Percentiles rank a stretch among this genome's conserved stretches.
These are phyloP conservation scores for Drosophila watanabei DNA, from an alignment of 1,140 invertebrate species.

Conservation along the genomic window DNA sequence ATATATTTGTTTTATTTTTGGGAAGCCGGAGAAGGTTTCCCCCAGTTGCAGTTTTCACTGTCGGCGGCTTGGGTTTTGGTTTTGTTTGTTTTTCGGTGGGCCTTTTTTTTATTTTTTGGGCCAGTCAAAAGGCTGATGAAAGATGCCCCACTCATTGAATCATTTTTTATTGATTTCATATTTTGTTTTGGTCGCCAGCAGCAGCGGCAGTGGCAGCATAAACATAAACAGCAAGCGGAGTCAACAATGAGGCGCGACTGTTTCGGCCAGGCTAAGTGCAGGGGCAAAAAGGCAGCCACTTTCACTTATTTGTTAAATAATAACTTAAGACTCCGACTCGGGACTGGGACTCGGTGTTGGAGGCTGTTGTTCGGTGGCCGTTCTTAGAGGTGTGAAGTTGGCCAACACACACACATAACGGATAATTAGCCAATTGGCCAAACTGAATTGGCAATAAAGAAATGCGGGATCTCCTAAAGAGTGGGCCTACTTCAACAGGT, in stretches of 20 bases:
- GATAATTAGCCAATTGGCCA: constrained; percentile 27
- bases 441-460: constrained; percentile 32
- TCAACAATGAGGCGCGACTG: constrained; percentile 75
- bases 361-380: constrained; percentile 32
- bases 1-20: constrained; percentile 1
- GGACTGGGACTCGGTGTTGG: neutral
- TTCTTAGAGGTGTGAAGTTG: constrained; percentile 56
- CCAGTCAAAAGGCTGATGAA: constrained; percentile 67
- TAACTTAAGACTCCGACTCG: constrained; percentile 46
- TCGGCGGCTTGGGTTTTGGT: constrained; percentile 12
- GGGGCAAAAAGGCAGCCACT: constrained; percentile 70
- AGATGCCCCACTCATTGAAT: constrained; percentile 76
- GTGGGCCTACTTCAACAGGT: constrained; percentile 30
- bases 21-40: constrained; percentile 28
- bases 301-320: constrained; percentile 84
- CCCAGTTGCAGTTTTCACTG: constrained; percentile 52
- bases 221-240: constrained; percentile 66
- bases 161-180: constrained; percentile 83
- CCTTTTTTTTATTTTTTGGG: constrained; percentile 41
- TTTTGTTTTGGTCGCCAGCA: constrained; percentile 54
- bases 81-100: constrained; percentile 31
- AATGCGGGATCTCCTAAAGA: constrained; percentile 20
- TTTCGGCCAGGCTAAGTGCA: constrained; percentile 68
- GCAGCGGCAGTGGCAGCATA: constrained; percentile 45
- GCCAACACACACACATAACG: constrained; percentile 22